Base-by-base conservation (phyloP, 2,113 vertebrate genomes). In the Rissa tridactyla region DNA sequence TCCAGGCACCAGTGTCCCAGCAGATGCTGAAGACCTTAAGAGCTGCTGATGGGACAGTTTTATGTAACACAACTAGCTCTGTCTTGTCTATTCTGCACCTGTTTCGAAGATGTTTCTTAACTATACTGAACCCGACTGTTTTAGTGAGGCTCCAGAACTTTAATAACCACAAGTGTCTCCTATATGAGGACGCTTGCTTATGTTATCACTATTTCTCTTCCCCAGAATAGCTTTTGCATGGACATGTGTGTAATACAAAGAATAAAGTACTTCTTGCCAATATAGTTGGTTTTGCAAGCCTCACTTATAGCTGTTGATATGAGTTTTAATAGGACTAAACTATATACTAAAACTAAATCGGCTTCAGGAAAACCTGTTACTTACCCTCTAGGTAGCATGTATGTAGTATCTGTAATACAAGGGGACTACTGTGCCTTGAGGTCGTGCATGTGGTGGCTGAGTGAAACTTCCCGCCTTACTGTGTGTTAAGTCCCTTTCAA, bases 1-100 rank as follows among this genome's bases (percentile, higher is more conserved):
- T 88, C 77, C 81, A 87, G 87, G 82, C 94, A 92, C 96, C 65
- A 71, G 97, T 98, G 97, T 98, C 96, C 61, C 97, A 95, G 89
- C 95, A 55, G 40, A 82, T 71, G 91, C 95, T 96, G 60, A 75
- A 29, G 54, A 94, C 72, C 80, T 94, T 95, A 84, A 87, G 76
- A 95, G 76, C 94, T 97, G 80, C 87, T 72, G 65, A 58, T 90
- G 46, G 84, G 69, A n/a, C 34, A 30, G 86, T 83, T 91, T 76
- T 85, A 13, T 71, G n/a, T 72, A 91, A 95, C 83, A 98, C 81
- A 96, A 82, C 82, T 70, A 71, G 82, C 80, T 90, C 93, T 98
- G 96, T 98, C 73, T 90, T 86, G 82, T 80, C 70, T 2, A 1
- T 64, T 91, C 80, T 92, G 77, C 86, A 64, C 90, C 92, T 95